Percentiles rank a stretch among this genome's conserved stretches.
phyloP scores from a whole-genome alignment of 2,797 vertebrate species.

The Lepidocolaptes lacrymiger region DNA sequence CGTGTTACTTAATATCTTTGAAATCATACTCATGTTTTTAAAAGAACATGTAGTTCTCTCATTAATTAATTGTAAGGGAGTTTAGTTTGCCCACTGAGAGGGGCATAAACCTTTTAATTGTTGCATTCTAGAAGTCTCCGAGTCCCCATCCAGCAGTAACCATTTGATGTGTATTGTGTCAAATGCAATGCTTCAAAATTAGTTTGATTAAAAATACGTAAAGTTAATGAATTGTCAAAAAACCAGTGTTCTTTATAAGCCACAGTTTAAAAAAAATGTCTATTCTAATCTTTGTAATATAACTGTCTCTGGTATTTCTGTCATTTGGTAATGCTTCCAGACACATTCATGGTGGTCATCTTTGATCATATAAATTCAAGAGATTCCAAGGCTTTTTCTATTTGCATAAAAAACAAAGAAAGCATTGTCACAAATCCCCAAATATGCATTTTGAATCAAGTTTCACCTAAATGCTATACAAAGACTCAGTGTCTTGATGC shows the following conservation, averaged over 20 bases:
- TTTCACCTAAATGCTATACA: slow-evolving; percentile 67
- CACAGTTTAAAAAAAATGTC: slow-evolving; percentile 25
- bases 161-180: slow-evolving; percentile 31
- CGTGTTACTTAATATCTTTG: neutral
- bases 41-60: slow-evolving; percentile 3
- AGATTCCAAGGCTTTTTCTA: slow-evolving; percentile 58
- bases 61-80: slow-evolving; percentile 3
- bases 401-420: slow-evolving; percentile 71
- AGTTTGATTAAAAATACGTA: slow-evolving; percentile 34
- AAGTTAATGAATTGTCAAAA: slow-evolving; percentile 50
- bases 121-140: neutral
- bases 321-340: slow-evolving; percentile 63
- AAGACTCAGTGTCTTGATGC: slow-evolving; percentile 67
- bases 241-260: neutral
- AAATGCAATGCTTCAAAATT: slow-evolving; percentile 12
- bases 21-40: neutral
- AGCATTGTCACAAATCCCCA: slow-evolving; percentile 60
- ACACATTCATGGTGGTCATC: slow-evolving; percentile 60
- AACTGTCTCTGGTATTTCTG: slow-evolving; percentile 45
- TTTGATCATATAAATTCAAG: slow-evolving; percentile 69
- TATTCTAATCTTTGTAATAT: slow-evolving; percentile 38
- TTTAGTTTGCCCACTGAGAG: slow-evolving; percentile 34
- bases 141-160: neutral
- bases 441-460: slow-evolving; percentile 74
- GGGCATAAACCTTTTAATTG: slow-evolving; percentile 39